Conservation (phyloP, 2,888 invertebrate species). For the Lochmaea crataegi region DNA sequence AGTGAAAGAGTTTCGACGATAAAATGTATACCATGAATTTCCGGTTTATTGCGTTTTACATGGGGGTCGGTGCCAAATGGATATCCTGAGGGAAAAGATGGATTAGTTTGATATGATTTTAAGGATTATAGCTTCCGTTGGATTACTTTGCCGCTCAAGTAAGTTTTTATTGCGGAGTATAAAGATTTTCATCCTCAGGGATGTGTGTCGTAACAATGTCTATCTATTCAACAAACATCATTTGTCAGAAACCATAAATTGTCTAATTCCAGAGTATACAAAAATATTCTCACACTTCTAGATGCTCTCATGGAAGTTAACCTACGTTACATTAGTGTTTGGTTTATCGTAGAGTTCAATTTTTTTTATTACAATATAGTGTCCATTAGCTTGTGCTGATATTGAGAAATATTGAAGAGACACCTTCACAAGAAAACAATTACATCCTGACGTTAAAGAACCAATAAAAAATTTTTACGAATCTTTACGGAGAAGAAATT, state of each 20-base stretch:
- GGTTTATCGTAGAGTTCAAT: too few relatives aligned
- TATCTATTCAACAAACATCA: background rate
- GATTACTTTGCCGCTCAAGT: slow-evolving; percentile 2
- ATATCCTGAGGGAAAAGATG: slow-evolving; percentile 28
- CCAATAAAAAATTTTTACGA: too few relatives aligned
- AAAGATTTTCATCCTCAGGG: slow-evolving; percentile 9
- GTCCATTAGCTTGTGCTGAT: too few relatives aligned
- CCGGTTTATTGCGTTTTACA: slow-evolving; percentile 34
- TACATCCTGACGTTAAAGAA: too few relatives aligned
- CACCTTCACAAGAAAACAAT: too few relatives aligned
- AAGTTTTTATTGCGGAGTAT: slow-evolving; percentile 3
- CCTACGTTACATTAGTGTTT: too few relatives aligned
- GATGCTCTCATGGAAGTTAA: too few relatives aligned
- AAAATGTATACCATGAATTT: slow-evolving; percentile 30
- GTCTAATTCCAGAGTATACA: background rate
- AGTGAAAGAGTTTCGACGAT: slow-evolving; percentile 49
- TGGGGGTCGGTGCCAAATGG: slow-evolving; percentile 29
- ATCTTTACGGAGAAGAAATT: too few relatives aligned
- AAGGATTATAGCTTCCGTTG: slow-evolving; percentile 26
- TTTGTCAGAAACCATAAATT: background rate
- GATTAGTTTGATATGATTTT: slow-evolving; percentile 32
- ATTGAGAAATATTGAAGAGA: too few relatives aligned
- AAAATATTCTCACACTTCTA: background rate
- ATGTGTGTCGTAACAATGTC: slow-evolving; percentile 6
- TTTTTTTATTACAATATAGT: too few relatives aligned